Evolutionary conservation across 2,888 invertebrate genomes (phyloP).

Genomic region (Cosmia pyralina): DNA sequence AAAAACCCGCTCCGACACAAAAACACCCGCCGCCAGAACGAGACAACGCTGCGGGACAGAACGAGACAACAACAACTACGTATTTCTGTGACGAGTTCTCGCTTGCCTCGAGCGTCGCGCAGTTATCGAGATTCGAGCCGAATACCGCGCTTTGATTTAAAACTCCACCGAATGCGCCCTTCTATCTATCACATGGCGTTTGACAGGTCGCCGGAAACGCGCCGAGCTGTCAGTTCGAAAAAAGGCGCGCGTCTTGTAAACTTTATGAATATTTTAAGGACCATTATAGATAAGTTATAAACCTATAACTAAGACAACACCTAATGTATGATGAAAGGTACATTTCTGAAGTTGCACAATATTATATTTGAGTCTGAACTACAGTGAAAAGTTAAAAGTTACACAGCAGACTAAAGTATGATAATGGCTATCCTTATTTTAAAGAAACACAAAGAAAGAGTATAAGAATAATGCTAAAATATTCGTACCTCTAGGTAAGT

Average conservation of each 20-base stretch:
- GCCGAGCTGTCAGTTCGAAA: constrained; percentile 86
- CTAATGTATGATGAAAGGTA: constrained; percentile 59
- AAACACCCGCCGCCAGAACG: constrained; percentile 86
- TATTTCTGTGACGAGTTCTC: constrained; percentile 88
- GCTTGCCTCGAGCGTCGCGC: constrained; percentile 86
- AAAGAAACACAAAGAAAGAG: constrained; percentile 41
- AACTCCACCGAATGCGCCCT: constrained; percentile 89
- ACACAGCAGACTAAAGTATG: constrained; percentile 14
- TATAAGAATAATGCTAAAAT: constrained; percentile 6
- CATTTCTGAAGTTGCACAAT: constrained; percentile 67
- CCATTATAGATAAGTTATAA: constrained; percentile 43
- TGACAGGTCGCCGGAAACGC: constrained; percentile 89
- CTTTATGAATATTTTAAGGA: constrained; percentile 66
- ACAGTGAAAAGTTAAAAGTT: constrained; percentile 30
- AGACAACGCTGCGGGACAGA: constrained; percentile 76
- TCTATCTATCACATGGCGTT: constrained; percentile 90
- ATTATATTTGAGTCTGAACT: constrained; percentile 33
- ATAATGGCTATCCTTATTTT: constrained; percentile 8
- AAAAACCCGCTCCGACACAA: constrained; percentile 90
- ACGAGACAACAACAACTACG: constrained; percentile 80
- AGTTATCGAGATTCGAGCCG: constrained; percentile 85
- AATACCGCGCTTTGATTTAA: constrained; percentile 89
- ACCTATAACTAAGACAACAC: constrained; percentile 55
- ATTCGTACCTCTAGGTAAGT: background rate
- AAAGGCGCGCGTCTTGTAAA: constrained; percentile 82